Conservation (phyloP, 2,113 vertebrate species). For the Urocolius indicus region DNA sequence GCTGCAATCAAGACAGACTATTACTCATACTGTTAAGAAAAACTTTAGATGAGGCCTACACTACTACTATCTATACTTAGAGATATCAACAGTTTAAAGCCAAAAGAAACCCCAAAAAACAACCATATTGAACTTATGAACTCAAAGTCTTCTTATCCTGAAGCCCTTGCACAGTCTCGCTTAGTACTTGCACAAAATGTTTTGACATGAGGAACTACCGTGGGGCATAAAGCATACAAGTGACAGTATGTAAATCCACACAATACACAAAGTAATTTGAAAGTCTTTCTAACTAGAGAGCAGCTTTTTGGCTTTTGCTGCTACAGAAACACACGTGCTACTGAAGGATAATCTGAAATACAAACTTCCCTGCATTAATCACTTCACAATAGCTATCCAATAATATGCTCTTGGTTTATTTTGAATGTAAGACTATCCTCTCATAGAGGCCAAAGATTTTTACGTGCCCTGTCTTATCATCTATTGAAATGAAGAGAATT, state of each 20-base stretch:
- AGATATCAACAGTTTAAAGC: neutral
- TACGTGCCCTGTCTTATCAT: neutral
- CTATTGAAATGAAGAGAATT: neutral
- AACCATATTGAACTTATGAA: neutral
- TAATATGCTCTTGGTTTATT: neutral
- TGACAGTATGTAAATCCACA: neutral
- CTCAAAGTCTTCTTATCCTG: neutral
- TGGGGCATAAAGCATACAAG: neutral
- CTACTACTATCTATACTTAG: neutral
- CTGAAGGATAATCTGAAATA: neutral
- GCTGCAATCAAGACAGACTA: slow-evolving; percentile 76
- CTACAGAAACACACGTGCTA: neutral
- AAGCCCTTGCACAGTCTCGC: neutral
- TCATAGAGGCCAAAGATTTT: neutral
- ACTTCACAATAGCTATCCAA: neutral
- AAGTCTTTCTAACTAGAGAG: neutral
- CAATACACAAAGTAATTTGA: neutral
- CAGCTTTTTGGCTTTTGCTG: neutral
- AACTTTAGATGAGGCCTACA: neutral
- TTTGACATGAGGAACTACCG: neutral
- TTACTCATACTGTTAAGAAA: neutral
- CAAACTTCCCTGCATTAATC: neutral
- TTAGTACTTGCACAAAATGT: neutral
- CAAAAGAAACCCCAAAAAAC: neutral
- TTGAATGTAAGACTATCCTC: neutral